Conservation (phyloP, 2,113 vertebrate species). For the Boleophthalmus pectinirostris region DNA sequence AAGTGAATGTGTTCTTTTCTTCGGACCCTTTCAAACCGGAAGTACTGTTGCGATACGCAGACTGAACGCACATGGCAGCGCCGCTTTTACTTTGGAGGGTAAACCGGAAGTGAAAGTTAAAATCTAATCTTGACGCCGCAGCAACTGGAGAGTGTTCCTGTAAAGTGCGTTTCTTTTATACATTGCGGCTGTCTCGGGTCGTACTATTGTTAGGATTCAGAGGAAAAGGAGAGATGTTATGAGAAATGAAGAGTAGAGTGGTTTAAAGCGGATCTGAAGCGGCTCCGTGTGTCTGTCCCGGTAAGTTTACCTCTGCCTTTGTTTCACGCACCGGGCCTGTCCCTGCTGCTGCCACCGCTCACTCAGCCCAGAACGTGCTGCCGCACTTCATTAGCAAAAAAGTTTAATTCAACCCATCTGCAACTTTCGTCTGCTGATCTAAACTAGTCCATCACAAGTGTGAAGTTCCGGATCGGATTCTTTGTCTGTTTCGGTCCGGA, state of each 20-base stretch:
- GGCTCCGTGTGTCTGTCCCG: slow-evolving; percentile 45
- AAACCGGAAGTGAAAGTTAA: slow-evolving; percentile 36
- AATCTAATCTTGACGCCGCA: slow-evolving; percentile 20
- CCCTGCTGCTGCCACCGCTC: slow-evolving; percentile 22
- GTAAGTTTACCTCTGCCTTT: slow-evolving; percentile 74
- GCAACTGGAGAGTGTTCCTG: slow-evolving; percentile 51
- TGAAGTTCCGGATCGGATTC: rapidly evolving
- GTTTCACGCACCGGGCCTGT: slow-evolving; percentile 65
- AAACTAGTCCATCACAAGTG: neutral
- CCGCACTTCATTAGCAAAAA: slow-evolving; percentile 43
- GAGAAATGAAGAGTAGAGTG: slow-evolving; percentile 43
- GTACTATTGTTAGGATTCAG: neutral
- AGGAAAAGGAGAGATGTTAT: neutral
- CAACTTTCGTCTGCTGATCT: neutral
- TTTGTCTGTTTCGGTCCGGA: slow-evolving; percentile 18
- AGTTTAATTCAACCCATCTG: neutral
- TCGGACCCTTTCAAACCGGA: neutral
- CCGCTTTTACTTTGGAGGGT: slow-evolving; percentile 57
- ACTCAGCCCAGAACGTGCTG: slow-evolving; percentile 20
- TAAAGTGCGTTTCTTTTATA: slow-evolving; percentile 52
- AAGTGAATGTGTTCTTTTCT: neutral
- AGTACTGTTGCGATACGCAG: too few relatives aligned
- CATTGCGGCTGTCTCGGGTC: neutral
- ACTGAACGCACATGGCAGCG: neutral
- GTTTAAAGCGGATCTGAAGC: slow-evolving; percentile 40